Evolutionary conservation across 2,113 vertebrate species (phyloP), one percentile per base, ranked within the genome.

Genomic region (Dolichotis patagonum): DNA sequence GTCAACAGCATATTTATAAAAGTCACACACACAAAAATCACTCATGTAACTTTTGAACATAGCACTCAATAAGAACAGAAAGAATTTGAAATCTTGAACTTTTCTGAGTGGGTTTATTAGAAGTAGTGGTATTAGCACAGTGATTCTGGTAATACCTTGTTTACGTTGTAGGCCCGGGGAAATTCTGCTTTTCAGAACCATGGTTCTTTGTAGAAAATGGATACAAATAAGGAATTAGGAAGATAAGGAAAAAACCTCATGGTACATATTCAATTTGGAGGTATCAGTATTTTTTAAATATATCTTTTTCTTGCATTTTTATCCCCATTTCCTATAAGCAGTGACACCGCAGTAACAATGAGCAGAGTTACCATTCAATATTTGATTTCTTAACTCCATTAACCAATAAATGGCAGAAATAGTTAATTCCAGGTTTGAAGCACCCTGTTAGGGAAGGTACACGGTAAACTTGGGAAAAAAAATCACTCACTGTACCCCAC

Each of bases 141-240:
- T 65, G 85, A 88, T 60, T 75, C 63, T 67, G 78, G 80, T 94
- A 69, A 35, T 63, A 85, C 32, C 58, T 63, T 80, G 14, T 81
- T 52, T 93, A 54, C 54, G 10, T 56, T 62, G 46, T 84, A 88
- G 43, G 12, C 84, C 5, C n/a, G n/a, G 52, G 13, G 11, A 88
- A 32, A 73, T 91, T 62, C 9, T 63, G n/a, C 65, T 77, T 90
- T 86, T 38, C 60, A n/a, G 49, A 84, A 38, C 19, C 60, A 90
- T 1, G 56, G 7, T 65, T 94, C n/a, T 97, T 69, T 94, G 63
- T n/a, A 67, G 58, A 73, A 95, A 62, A 95, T 7, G 46, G 69
- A 65, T 56, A 58, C 10, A 65, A 46, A 60, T 43, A 94, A 65
- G 32, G 12, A 80, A 43, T 77, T 7, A 38, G 10, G 1, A 84